Percentiles rank a stretch among this genome's conserved stretches.
Evolutionary conservation across 2,888 invertebrate species (phyloP).

Genomic region (Tryphoninae sp.): DNA sequence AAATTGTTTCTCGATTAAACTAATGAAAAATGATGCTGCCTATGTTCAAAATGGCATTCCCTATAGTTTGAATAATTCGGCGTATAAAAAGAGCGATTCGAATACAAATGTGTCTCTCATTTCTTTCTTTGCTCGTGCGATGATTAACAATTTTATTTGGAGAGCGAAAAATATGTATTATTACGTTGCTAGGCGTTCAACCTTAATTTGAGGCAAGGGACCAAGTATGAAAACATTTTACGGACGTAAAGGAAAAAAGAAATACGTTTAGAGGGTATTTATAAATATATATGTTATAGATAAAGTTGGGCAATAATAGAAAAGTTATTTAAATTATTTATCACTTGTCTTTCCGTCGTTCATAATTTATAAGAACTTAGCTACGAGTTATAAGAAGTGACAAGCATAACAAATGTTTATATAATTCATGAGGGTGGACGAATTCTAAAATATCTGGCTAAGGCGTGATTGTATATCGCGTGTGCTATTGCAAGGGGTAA

Average conservation of each 20-base stretch:
- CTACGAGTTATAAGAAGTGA: no score
- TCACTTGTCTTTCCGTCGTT: slow-evolving; percentile 19
- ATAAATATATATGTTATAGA: neutral
- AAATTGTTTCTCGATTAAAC: neutral
- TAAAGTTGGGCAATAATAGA: slow-evolving; percentile 32
- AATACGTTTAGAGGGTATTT: slow-evolving; percentile 19
- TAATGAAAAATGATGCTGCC: neutral
- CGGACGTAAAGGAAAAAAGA: slow-evolving; percentile 2
- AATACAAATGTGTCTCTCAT: neutral
- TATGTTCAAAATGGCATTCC: neutral
- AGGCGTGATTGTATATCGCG: neutral
- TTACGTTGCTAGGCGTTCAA: neutral
- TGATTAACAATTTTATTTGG: neutral
- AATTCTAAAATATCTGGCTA: no score
- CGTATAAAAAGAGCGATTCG: neutral
- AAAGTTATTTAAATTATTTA: slow-evolving; percentile 32
- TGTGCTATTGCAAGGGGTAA: neutral
- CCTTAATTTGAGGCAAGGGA: slow-evolving; percentile 18
- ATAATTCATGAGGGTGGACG: no score
- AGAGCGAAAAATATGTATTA: neutral
- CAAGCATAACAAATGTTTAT: no score
- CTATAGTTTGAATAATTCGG: no score
- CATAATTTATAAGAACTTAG: slow-evolving; percentile 1
- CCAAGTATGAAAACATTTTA: slow-evolving; percentile 21
- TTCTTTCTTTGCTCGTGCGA: neutral